Evolutionary conservation across 1,140 invertebrate genomes (phyloP).

Genomic region (Drosophila littoralis): DNA sequence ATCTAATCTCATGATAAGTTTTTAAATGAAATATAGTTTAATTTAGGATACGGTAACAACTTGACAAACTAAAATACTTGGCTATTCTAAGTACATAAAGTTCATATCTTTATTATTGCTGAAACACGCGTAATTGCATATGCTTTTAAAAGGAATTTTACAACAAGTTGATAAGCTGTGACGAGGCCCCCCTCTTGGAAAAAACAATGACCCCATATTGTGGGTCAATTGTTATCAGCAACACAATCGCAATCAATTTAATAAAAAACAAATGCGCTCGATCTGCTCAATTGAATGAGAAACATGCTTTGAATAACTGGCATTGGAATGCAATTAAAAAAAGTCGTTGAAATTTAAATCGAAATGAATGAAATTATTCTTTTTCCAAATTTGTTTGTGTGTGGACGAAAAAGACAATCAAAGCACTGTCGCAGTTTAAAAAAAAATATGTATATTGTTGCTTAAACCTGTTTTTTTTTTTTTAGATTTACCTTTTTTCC

Average conservation of each 20-base stretch:
- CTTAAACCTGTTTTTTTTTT: neutral
- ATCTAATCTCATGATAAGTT: neutral
- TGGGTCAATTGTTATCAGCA: slow-evolving; percentile 72
- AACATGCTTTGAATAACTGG: slow-evolving; percentile 15
- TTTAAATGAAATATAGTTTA: neutral
- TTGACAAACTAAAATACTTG: no score
- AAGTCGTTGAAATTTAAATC: neutral
- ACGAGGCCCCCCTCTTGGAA: slow-evolving; percentile 23
- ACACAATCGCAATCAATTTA: slow-evolving; percentile 32
- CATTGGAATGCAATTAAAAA: slow-evolving; percentile 3
- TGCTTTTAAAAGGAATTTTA: neutral
- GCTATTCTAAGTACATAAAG: no score
- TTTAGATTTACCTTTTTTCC: slow-evolving; percentile 84
- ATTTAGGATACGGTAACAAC: neutral
- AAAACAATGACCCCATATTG: slow-evolving; percentile 38
- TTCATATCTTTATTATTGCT: slow-evolving; percentile 19
- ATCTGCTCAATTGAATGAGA: slow-evolving; percentile 42
- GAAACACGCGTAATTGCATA: slow-evolving; percentile 10
- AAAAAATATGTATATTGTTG: neutral
- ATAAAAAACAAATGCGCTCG: slow-evolving; percentile 12
- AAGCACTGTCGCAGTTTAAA: no score
- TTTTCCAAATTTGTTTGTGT: no score
- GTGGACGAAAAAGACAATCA: no score
- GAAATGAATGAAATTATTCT: neutral
- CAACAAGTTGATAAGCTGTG: slow-evolving; percentile 11